These are phyloP conservation scores for Ammospiza maritima DNA, from an alignment of 2,797 vertebrate species.

Conservation along the genomic window DNA sequence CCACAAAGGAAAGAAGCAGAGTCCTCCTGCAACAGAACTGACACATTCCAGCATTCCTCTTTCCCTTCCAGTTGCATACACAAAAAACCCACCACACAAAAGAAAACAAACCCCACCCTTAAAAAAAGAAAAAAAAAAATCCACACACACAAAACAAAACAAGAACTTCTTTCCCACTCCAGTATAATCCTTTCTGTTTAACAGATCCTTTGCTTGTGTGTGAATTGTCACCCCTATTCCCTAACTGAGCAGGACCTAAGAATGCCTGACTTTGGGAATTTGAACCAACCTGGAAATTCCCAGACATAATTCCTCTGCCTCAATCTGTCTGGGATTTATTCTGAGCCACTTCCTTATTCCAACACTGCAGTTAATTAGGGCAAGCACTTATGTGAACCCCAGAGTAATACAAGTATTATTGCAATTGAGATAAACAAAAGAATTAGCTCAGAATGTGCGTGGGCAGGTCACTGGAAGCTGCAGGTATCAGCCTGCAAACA, in stretches of 20 bases:
- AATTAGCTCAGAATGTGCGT: background rate
- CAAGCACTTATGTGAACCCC: background rate
- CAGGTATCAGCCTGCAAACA: background rate
- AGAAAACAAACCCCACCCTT: accelerated
- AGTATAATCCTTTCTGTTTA: background rate
- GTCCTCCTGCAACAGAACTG: background rate
- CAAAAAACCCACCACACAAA: background rate
- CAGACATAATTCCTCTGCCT: background rate
- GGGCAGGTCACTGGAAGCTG: background rate
- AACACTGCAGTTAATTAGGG: background rate
- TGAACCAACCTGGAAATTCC: background rate
- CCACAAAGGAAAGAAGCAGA: background rate
- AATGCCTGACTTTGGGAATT: background rate
- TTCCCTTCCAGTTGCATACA: background rate
- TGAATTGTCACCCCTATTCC: background rate
- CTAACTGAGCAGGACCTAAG: background rate
- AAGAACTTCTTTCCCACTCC: accelerated
- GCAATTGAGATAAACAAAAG: background rate
- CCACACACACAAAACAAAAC: background rate
- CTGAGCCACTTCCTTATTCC: background rate
- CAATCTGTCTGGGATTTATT: background rate
- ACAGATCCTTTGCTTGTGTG: background rate
- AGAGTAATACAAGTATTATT: background rate
- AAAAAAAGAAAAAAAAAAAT: background rate
- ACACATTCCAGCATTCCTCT: background rate